Evolutionary conservation across 2,797 vertebrate genomes (phyloP).

Genomic region (Coccyzus lansbergi): DNA sequence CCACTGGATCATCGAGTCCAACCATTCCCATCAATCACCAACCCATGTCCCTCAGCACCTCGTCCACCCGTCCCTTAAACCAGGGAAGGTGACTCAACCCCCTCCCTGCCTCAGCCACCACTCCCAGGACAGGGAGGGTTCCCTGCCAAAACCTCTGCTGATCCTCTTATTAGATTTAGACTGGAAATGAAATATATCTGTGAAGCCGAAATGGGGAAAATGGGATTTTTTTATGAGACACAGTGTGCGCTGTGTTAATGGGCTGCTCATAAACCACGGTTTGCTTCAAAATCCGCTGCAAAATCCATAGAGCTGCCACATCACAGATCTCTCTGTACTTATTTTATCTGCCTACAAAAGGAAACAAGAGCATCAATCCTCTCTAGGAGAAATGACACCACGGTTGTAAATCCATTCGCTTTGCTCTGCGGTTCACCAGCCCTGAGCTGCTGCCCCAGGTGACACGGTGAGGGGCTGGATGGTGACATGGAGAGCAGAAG

Average conservation of each 20-base stretch:
- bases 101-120: background rate
- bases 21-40: no score
- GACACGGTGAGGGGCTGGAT: accelerated
- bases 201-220: background rate
- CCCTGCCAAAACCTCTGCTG: background rate
- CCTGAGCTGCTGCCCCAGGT: background rate
- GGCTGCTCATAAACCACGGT: background rate
- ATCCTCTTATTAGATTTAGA: background rate
- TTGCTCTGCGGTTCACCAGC: background rate
- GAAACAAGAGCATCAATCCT: background rate
- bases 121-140: accelerated
- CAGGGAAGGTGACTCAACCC: no score
- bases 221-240: background rate
- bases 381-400: background rate
- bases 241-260: background rate
- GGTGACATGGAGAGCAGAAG: background rate
- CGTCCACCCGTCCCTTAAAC: no score
- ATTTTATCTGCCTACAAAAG: background rate
- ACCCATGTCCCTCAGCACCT: no score
- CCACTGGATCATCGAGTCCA: no score
- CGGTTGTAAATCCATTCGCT: background rate
- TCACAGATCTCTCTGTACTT: background rate
- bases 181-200: background rate
- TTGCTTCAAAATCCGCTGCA: background rate
- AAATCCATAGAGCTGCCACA: background rate